Conservation (phyloP, 2,113 vertebrate species). For the Opisthocomus hoazin region DNA sequence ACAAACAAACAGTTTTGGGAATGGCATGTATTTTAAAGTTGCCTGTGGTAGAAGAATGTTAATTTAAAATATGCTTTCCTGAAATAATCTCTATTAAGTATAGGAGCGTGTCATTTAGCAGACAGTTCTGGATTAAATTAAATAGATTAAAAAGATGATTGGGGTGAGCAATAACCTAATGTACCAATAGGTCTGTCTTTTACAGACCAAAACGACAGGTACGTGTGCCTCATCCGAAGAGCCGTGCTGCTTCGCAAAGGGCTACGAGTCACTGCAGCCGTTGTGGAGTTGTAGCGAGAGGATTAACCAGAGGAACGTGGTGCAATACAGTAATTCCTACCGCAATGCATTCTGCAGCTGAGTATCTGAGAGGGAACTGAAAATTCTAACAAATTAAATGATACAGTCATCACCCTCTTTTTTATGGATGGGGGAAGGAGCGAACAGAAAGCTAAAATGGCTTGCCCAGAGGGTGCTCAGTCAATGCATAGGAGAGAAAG, state of each 20-base stretch:
- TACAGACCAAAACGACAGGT: background rate
- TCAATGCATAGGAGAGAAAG: background rate
- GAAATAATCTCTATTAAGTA: background rate
- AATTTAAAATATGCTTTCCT: constrained; percentile 10
- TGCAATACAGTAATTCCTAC: background rate
- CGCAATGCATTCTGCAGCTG: background rate
- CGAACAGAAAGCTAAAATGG: background rate
- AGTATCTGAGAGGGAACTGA: background rate
- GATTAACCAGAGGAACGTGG: background rate
- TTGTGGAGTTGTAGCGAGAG: background rate
- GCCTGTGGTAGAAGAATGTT: background rate
- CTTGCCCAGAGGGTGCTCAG: constrained; percentile 9
- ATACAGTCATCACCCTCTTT: background rate
- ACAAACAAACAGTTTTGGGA: constrained; percentile 56
- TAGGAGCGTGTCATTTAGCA: background rate
- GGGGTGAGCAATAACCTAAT: background rate
- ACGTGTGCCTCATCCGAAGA: background rate
- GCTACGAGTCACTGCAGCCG: background rate
- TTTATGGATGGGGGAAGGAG: background rate
- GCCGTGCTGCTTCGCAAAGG: background rate
- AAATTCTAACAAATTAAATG: background rate
- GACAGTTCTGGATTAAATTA: background rate
- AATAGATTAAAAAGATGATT: no score
- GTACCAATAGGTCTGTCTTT: background rate
- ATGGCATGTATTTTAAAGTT: constrained; percentile 39